Conservation (phyloP, 2,113 vertebrate species). For the Melanocharis versteri region DNA sequence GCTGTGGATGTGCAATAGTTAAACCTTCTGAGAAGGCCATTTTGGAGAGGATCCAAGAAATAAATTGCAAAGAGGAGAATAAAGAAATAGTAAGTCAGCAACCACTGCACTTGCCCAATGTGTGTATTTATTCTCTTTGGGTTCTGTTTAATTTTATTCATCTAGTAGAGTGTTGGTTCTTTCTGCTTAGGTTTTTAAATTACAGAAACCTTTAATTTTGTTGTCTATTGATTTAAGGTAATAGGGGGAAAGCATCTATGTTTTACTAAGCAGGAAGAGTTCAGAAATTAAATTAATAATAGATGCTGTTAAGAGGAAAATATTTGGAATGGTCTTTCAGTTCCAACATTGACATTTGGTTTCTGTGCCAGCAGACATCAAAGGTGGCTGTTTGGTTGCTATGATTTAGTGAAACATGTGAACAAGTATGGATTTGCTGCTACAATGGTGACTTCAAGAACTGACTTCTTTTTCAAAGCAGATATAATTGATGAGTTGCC, state of each 20-base stretch:
- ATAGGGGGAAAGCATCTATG: neutral
- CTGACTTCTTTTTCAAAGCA: neutral
- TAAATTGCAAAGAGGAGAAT: constrained; percentile 66
- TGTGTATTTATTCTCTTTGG: neutral
- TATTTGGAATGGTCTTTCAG: neutral
- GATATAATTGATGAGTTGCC: neutral
- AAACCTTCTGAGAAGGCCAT: constrained; percentile 70
- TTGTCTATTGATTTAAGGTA: neutral
- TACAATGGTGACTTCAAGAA: neutral
- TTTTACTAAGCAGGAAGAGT: neutral
- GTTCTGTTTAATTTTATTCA: neutral
- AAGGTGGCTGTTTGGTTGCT: neutral
- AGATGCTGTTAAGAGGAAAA: neutral
- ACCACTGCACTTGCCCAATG: neutral
- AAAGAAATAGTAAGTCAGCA: constrained; percentile 64
- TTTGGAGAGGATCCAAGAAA: constrained; percentile 70
- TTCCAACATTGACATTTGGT: neutral
- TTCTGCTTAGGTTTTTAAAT: neutral
- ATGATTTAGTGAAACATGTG: neutral
- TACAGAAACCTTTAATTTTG: neutral
- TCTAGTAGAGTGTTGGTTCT: neutral
- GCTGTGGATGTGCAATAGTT: neutral
- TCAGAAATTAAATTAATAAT: neutral
- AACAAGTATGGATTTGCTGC: neutral
- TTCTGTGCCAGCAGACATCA: neutral